These are phyloP conservation scores for Cladorhizidae sp. DNA, from an alignment of 37 sponge, comb jelly and placozoan genomes.

Conservation along the genomic window DNA sequence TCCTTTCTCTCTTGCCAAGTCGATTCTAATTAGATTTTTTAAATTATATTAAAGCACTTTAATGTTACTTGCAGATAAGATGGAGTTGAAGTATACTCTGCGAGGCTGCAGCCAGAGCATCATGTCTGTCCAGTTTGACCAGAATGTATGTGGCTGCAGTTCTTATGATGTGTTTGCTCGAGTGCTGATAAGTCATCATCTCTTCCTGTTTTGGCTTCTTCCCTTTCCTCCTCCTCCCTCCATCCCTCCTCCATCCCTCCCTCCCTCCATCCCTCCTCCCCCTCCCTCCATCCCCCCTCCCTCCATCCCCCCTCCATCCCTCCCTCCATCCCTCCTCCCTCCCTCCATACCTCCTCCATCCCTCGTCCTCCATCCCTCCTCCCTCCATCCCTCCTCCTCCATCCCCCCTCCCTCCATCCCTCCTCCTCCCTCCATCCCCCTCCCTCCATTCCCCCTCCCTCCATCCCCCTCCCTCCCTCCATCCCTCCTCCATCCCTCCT, in stretches of 20 bases:
- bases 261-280: no score
- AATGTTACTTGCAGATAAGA: slow-evolving; percentile 55
- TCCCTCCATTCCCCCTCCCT: background rate
- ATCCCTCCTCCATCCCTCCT: background rate
- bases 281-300: no score
- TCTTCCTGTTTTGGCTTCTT: no score
- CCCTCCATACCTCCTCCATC: no score
- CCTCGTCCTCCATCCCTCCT: background rate
- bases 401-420: background rate
- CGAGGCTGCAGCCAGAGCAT: slow-evolving; percentile 80
- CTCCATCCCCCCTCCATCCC: no score
- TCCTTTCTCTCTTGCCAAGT: background rate
- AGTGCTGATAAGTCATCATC: no score
- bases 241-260: background rate
- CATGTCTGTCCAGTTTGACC: slow-evolving; percentile 92
- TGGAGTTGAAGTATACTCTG: slow-evolving; percentile 49
- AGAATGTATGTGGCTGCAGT: slow-evolving; percentile 56
- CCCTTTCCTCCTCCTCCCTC: background rate
- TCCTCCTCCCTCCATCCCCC: background rate
- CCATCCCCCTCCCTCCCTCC: background rate
- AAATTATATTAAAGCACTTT: no score
- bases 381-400: background rate
- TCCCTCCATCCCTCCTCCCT: no score
- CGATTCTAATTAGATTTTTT: background rate
- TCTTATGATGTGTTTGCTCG: no score